Evolutionary conservation across 2,888 invertebrate species (phyloP).

Genomic region (Megalurothrips usitatus): DNA sequence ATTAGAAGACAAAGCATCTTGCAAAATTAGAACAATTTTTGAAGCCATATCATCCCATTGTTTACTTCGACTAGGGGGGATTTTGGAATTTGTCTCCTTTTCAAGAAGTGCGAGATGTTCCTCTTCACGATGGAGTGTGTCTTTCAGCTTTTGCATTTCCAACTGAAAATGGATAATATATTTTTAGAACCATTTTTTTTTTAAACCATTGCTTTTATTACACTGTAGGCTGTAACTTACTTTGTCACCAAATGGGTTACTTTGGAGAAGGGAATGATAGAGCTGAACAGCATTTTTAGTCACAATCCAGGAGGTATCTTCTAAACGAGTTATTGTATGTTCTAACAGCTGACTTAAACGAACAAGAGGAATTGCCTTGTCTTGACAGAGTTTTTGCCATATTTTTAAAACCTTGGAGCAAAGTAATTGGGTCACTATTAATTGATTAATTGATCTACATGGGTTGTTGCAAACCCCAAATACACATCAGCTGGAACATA

Average conservation of each 20-base stretch:
- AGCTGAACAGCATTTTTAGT: slow-evolving; percentile 79
- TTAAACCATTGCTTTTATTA: neutral
- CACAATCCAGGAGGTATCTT: slow-evolving; percentile 79
- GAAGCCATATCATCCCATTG: neutral
- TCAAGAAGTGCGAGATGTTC: neutral
- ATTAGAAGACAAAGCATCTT: neutral
- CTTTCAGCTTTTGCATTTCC: slow-evolving; percentile 12
- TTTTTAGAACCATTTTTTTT: slow-evolving; percentile 41
- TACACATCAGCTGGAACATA: no score
- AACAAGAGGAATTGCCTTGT: slow-evolving; percentile 71
- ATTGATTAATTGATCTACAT: slow-evolving; percentile 4
- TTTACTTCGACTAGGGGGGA: neutral
- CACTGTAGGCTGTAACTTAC: slow-evolving; percentile 46
- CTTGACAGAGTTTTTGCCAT: slow-evolving; percentile 73
- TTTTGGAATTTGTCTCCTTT: neutral
- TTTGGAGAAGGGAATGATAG: slow-evolving; percentile 65
- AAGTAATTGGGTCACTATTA: neutral
- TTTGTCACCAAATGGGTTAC: slow-evolving; percentile 81
- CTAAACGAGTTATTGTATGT: slow-evolving; percentile 63
- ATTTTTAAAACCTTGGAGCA: slow-evolving; percentile 61
- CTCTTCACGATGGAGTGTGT: neutral
- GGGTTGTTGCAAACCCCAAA: no score
- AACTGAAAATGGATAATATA: slow-evolving; percentile 32
- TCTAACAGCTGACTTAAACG: slow-evolving; percentile 64
- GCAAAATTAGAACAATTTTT: neutral